Base-by-base conservation (phyloP, 2,888 invertebrate genomes). In the Drosophila hamatofila region DNA sequence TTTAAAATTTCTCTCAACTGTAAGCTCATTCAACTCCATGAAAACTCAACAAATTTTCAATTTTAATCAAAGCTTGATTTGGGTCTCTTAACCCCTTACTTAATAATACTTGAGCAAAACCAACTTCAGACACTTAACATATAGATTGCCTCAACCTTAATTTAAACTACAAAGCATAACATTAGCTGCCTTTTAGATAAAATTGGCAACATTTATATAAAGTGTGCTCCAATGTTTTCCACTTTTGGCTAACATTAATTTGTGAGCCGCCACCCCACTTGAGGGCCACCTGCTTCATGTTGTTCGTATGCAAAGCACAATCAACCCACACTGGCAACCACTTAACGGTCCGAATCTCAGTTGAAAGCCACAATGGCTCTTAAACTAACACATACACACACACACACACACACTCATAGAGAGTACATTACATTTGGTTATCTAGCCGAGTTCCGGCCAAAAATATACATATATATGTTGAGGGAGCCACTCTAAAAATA, bases 281-380 rank as follows among this genome's bases (percentile, higher is more conserved):
- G 30, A 25, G 39, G 25, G 11, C 30, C 33, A 57, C 18, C 18
- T 37, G 27, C 52, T 71, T 62, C 21, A 42, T 73, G 70, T 65
- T 69, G 66, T 80, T 83, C 66, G 78, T 83, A 83, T 83, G 76
- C 81, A 83, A 76, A 86, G 67, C 59, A 72, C 69, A 67, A 49
- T 44, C 69, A 61, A 52, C 59, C 60, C 77, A 68, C 65, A 69
- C 56, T 68, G 63, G 60, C 63, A 54, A 58, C 70, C 73, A 82
- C 72, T 75, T 67, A 62, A 71, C 63, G 62, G 69, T 57, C 70
- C 59, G 71, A 85, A 83, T 81, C 83, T 83, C 74, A 67, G 72
- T 60, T 63, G 42, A 33, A 49, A 30, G 39, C 60, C 69, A 49
- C 61, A 74, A 54, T 57, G 41, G 67, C 78, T 65, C 83, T 78